Evolutionary conservation across 2,797 vertebrate genomes (phyloP).

Genomic region (Ataeniobius toweri): DNA sequence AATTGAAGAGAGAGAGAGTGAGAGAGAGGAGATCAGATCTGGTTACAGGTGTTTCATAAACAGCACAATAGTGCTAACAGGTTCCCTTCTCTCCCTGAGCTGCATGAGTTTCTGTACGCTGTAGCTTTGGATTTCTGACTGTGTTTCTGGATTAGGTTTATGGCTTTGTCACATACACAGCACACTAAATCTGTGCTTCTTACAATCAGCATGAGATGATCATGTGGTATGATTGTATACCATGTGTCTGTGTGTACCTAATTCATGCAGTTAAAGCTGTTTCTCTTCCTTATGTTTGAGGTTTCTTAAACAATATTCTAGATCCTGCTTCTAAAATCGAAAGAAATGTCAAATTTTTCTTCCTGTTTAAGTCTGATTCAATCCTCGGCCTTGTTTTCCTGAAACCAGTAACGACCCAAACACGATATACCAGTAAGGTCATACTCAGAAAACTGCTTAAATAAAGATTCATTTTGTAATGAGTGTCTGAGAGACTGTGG

Average conservation of each 20-base stretch:
- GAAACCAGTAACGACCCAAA: slow-evolving; percentile 43
- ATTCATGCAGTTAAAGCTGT: slow-evolving; percentile 33
- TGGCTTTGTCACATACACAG: slow-evolving; percentile 50
- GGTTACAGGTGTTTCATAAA: slow-evolving; percentile 80
- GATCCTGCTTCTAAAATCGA: slow-evolving; percentile 13
- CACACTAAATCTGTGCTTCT: slow-evolving; percentile 54
- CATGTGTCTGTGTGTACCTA: slow-evolving; percentile 8
- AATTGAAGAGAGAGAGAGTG: slow-evolving; percentile 33
- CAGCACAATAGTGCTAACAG: slow-evolving; percentile 74
- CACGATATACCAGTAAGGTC: slow-evolving; percentile 41
- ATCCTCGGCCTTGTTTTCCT: slow-evolving; percentile 25
- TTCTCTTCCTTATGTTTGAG: slow-evolving; percentile 54
- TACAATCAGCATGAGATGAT: slow-evolving; percentile 52
- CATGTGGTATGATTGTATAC: slow-evolving; percentile 63
- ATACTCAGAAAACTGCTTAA: background rate
- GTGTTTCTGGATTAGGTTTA: slow-evolving; percentile 48
- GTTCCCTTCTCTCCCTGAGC: slow-evolving; percentile 36
- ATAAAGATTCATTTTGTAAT: slow-evolving; percentile 37
- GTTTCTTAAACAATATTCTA: slow-evolving; percentile 30
- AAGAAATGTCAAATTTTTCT: background rate
- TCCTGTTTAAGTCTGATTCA: slow-evolving; percentile 21
- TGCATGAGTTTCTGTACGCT: slow-evolving; percentile 22
- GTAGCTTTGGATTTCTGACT: slow-evolving; percentile 46
- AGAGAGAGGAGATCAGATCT: slow-evolving; percentile 65
- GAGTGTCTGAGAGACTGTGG: slow-evolving; percentile 26